Evolutionary conservation across 2,888 invertebrate species (phyloP), one percentile per base, ranked within the genome.

Genomic region (Calliopum simillimum): DNA sequence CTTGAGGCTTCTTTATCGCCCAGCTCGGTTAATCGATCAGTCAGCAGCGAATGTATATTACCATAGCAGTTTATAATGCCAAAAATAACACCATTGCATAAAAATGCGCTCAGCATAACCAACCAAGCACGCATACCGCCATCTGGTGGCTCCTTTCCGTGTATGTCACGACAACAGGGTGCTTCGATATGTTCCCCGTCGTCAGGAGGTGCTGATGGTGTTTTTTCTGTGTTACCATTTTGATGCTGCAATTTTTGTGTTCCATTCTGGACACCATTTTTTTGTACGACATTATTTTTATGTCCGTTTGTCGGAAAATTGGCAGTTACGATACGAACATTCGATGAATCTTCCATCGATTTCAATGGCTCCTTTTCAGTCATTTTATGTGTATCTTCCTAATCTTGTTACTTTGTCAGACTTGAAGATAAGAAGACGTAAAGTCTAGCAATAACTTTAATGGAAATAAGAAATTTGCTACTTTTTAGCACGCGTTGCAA

Each of bases 21-120:
- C 70, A 89, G 88, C n/a, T 87, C 86, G 71, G 87, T 83, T 71
- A 95, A 87, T 78, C 90, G 89, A 63, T 89, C 88, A 78, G 89
- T 88, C 56, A 96, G 88, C 74, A 91, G 90, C 8, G 89, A 88
- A 82, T 93, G 94, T 75, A 96, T 89, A 41, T 95, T 91, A 76
- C 96, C 93, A 83, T 93, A 96, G 0, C 94, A 93, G 87, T 97
- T 97, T 80, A 97, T 95, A 56, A 95, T 91, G 59, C 97, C 95
- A 85, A 97, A 96, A 65, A 97, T 88, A 64, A 96, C 91, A 6
- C 97, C 97, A 86, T 97, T 97, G 80, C 94, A 94, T 71, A 95
- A 88, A 85, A 97, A 95, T 71, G 96, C 95, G 55, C 92, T 94
- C 53, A 95, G 79, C 89, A 96, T 90, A 16, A 97, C 92, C 72